These are phyloP conservation scores for Zygogramma bicolorata DNA, from an alignment of 2,888 invertebrate species.

Conservation along the genomic window DNA sequence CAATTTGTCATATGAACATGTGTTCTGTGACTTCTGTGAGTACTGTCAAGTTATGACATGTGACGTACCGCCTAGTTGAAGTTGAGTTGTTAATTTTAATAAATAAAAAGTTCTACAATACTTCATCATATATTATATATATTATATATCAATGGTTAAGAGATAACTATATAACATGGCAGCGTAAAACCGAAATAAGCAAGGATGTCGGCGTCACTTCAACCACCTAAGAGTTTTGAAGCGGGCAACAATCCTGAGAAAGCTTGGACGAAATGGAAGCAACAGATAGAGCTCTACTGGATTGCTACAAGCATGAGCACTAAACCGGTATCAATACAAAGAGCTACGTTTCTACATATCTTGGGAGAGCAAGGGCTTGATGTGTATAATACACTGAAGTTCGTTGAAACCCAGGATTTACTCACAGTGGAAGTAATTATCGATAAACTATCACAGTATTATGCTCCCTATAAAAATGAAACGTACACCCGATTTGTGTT, in stretches of 20 bases:
- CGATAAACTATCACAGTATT: not conserved
- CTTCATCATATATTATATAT: too few relatives aligned
- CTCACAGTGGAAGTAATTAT: not conserved
- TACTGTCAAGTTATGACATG: too few relatives aligned
- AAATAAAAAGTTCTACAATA: too few relatives aligned
- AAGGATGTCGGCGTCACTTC: not conserved
- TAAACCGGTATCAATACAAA: not conserved
- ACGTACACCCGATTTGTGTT: not conserved
- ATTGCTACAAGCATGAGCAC: not conserved
- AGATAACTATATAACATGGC: not conserved
- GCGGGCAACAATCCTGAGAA: not conserved
- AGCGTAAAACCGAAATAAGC: not conserved
- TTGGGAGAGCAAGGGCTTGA: too few relatives aligned
- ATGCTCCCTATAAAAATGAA: not conserved
- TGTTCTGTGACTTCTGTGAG: too few relatives aligned
- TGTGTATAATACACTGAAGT: too few relatives aligned
- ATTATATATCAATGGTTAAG: too few relatives aligned
- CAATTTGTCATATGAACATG: too few relatives aligned
- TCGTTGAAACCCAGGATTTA: not conserved
- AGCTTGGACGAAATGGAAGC: not conserved
- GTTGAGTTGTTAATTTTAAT: too few relatives aligned
- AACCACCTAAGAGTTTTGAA: not conserved
- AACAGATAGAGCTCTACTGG: not conserved
- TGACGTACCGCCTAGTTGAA: too few relatives aligned
- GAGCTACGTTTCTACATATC: too few relatives aligned